These are phyloP conservation scores for Coenobita brevimanus DNA, from an alignment of 1,140 invertebrate species.

Conservation along the genomic window DNA sequence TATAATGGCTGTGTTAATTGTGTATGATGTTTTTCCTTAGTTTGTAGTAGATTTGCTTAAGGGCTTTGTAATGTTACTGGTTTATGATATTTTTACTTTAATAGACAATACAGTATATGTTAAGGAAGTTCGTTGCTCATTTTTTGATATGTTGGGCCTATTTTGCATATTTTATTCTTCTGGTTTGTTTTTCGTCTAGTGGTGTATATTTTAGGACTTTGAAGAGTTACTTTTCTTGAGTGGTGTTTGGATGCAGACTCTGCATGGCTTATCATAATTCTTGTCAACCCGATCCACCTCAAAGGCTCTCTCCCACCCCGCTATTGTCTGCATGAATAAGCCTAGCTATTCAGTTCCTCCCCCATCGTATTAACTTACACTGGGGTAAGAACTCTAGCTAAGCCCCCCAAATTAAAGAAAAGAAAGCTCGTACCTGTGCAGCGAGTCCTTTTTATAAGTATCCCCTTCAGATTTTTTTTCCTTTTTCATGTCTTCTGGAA, in stretches of 20 bases:
- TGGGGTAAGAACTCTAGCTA: conserved; percentile 12
- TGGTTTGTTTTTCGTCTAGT: background rate
- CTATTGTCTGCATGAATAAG: conserved; percentile 43
- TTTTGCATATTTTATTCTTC: background rate
- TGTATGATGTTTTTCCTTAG: background rate
- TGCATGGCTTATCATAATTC: conserved; percentile 54
- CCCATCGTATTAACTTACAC: conserved; percentile 16
- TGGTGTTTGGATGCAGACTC: background rate
- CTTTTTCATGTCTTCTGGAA: too few species aligned
- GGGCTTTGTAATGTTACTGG: background rate
- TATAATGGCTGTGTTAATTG: background rate
- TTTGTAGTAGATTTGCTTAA: conserved; percentile 19
- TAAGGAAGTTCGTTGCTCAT: too few species aligned
- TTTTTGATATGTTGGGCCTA: background rate
- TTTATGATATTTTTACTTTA: conserved; percentile 3
- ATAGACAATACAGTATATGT: background rate
- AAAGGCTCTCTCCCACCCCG: conserved; percentile 46
- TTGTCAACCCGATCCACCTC: background rate
- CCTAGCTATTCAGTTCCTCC: background rate
- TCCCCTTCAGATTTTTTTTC: too few species aligned
- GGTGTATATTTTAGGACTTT: background rate
- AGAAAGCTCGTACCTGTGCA: too few species aligned
- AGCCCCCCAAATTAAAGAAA: too few species aligned
- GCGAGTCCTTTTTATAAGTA: too few species aligned
- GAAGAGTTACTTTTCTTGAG: background rate